Conservation (phyloP, 2,113 vertebrate species). For the Willisornis vidua region DNA sequence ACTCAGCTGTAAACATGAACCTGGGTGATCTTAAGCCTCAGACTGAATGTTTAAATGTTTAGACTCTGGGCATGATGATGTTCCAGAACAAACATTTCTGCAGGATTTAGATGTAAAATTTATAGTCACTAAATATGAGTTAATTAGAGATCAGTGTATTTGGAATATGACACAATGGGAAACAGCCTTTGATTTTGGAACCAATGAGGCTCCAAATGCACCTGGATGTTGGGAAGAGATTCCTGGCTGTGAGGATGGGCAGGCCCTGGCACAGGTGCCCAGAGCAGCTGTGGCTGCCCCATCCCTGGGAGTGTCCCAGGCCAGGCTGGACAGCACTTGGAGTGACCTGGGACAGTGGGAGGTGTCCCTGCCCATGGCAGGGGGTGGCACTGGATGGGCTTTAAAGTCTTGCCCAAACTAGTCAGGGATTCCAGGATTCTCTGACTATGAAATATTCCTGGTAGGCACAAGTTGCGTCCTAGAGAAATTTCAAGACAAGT, state of each 20-base stretch:
- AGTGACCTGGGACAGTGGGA: background rate
- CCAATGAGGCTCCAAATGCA: background rate
- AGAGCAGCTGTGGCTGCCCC: background rate
- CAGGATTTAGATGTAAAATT: background rate
- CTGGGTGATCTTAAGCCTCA: background rate
- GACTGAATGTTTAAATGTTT: background rate
- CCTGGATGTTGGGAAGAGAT: background rate
- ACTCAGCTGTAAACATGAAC: background rate
- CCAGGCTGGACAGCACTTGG: background rate
- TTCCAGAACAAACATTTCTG: background rate
- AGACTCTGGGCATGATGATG: background rate
- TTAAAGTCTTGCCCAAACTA: rapidly evolving
- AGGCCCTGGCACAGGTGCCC: background rate
- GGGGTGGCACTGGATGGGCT: rapidly evolving
- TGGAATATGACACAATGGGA: background rate
- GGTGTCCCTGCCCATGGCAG: background rate
- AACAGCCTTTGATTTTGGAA: background rate
- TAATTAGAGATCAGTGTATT: background rate
- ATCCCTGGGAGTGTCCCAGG: background rate
- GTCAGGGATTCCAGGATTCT: background rate
- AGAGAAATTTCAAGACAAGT: background rate
- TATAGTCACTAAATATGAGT: background rate
- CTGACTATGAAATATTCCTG: background rate
- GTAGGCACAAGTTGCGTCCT: background rate
- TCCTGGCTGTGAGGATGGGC: background rate